A percentile compares a stretch with the other conserved stretches of the same genome.
Conservation (phyloP, 2,797 vertebrate species). For the Muscicapa comitata region DNA sequence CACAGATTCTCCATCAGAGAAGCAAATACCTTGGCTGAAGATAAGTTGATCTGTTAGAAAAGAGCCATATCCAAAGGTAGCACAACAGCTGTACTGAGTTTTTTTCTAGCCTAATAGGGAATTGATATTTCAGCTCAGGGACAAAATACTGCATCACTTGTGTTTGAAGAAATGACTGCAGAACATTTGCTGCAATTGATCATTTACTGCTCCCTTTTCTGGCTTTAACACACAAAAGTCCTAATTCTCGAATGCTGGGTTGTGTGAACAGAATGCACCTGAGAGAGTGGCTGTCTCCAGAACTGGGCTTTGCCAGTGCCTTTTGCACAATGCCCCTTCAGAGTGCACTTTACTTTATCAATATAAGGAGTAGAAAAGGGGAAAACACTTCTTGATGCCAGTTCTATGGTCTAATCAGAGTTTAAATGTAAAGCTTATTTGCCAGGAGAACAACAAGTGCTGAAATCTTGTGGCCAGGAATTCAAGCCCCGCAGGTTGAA, state of each 20-base stretch:
- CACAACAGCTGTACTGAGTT: constrained; percentile 1
- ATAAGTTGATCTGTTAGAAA: constrained; percentile 8
- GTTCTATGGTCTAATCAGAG: not conserved
- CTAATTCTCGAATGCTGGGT: not conserved
- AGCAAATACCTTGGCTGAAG: constrained; percentile 13
- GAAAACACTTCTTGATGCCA: not conserved
- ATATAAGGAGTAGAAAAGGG: not conserved
- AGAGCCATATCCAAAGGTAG: constrained; percentile 11
- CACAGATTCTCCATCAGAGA: not conserved
- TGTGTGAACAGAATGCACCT: not conserved
- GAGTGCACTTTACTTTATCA: not conserved
- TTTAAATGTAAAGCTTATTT: constrained; percentile 27
- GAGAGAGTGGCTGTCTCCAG: not conserved
- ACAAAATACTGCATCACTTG: constrained; percentile 26
- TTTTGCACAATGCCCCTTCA: not conserved
- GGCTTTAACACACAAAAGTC: not conserved
- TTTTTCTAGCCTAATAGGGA: constrained; percentile 23
- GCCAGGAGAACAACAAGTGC: constrained; percentile 19
- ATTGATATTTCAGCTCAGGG: constrained; percentile 30
- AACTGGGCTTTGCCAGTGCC: not conserved
- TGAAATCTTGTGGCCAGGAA: not conserved
- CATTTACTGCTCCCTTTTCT: constrained; percentile 14
- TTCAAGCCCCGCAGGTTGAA: not conserved
- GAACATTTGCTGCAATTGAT: constrained; percentile 43
- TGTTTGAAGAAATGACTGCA: constrained; percentile 46